These are phyloP conservation scores for Aselliscus stoliczkanus DNA, from an alignment of 2,797 vertebrate species.

Conservation along the genomic window DNA sequence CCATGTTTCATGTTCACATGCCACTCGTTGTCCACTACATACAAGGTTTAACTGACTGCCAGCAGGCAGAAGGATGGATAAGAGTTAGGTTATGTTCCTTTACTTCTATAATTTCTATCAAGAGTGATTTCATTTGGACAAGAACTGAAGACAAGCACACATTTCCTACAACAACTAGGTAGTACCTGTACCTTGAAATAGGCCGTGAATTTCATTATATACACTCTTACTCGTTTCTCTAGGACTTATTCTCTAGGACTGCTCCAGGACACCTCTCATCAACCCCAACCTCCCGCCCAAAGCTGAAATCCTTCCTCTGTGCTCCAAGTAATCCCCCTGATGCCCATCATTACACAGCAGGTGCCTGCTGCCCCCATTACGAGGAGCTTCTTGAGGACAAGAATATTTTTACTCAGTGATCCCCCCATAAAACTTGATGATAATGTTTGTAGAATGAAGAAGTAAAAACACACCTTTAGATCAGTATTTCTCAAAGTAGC, in stretches of 20 bases:
- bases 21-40: neutral
- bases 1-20: neutral
- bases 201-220: neutral
- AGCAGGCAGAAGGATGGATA: neutral
- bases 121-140: neutral
- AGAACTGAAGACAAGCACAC: neutral
- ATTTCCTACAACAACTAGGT: neutral
- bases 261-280: neutral
- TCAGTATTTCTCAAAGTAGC: neutral
- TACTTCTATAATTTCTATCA: neutral
- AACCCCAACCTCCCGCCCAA: neutral
- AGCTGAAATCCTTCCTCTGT: neutral
- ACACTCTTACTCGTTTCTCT: neutral
- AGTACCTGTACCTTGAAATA: neutral
- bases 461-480: neutral
- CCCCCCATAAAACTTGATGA: neutral
- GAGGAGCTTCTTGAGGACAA: neutral
- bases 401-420: neutral
- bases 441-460: neutral
- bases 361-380: neutral
- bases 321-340: neutral
- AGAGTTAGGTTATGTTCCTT: neutral
- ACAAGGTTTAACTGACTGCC: neutral
- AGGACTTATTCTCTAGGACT: neutral
- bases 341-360: neutral